A percentile compares a stretch with the other conserved stretches of the same genome.
Conservation (phyloP, 2,113 vertebrate species). For the Lagenorhynchus albirostris region DNA sequence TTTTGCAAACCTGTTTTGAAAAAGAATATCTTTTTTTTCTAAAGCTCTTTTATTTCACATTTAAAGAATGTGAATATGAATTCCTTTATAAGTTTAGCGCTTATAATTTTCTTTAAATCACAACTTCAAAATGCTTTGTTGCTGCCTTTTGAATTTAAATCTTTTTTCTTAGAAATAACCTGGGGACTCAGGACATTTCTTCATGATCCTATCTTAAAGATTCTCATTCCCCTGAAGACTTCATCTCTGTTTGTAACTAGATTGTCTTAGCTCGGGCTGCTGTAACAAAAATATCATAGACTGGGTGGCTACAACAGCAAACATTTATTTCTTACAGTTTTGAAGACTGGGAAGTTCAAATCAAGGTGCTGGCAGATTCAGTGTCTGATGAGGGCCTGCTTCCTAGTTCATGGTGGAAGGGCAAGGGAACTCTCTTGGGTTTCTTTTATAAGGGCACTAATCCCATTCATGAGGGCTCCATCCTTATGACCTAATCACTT, state of each 20-base stretch:
- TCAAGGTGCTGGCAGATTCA: neutral
- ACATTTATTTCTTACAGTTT: neutral
- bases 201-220: neutral
- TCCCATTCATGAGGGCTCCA: neutral
- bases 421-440: neutral
- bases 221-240: neutral
- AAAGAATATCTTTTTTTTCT: neutral
- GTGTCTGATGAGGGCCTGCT: neutral
- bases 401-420: neutral
- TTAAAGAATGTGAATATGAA: conserved; percentile 24
- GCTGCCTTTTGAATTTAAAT: neutral
- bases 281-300: neutral
- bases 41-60: conserved; percentile 44
- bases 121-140: neutral
- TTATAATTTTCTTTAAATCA: conserved; percentile 31
- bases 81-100: neutral
- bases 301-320: neutral
- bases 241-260: neutral
- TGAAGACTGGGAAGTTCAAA: neutral
- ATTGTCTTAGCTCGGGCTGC: neutral
- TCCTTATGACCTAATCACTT: neutral
- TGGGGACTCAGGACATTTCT: neutral
- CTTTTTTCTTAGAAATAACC: neutral
- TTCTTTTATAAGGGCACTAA: neutral
- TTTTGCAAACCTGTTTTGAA: conserved; percentile 24